Base-by-base conservation (phyloP, 2,113 vertebrate genomes). In the Cyprinodon tularosa region DNA sequence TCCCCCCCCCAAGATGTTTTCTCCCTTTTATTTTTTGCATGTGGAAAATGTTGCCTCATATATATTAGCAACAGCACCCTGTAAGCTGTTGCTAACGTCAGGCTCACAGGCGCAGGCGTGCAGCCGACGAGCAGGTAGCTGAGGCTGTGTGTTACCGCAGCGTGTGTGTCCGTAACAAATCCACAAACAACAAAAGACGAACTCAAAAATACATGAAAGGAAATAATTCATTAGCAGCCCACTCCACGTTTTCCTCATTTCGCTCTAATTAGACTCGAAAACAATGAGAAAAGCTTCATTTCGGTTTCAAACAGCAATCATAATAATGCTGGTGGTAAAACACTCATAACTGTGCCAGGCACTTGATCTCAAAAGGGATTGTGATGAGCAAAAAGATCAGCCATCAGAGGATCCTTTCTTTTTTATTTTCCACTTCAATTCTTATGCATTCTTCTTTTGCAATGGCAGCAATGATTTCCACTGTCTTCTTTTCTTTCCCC, bases 191-290 rank as follows among this genome's bases (percentile, higher is more conserved):
- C 85, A 89, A 86, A 89, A 79, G 70, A 84, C 39, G 53, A 81
- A 62, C 72, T 85, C 57, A 63, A 74, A 86, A 83, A 82, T 77
- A 88, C 84, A 90, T 84, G 79, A 86, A 87, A 91, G 86, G 77
- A 90, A 88, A 88, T 90, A 86, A 93, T 91, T 92, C 89, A 92
- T 93, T 93, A 93, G 86, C 57, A 75, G 74, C 72, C 81, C 72
- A 71, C 77, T 91, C 87, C 91, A 70, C 79, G 79, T 89, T 83
- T 89, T 78, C 47, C 65, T 69, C 36, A 72, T 87, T 89, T 89
- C 69, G 65, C 53, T 76, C 86, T 92, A 93, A 94, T 95, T 93
- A 94, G 87, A 88, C 83, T 85, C 60, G 77, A 87, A 93, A 91
- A 93, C 89, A 92, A 90, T 87, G 90, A 83, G 78, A 88, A 85